A percentile compares a stretch with the other conserved stretches of the same genome.
Evolutionary conservation across 1,140 invertebrate genomes (phyloP).

Genomic region (Propsilocerus akamusi): DNA sequence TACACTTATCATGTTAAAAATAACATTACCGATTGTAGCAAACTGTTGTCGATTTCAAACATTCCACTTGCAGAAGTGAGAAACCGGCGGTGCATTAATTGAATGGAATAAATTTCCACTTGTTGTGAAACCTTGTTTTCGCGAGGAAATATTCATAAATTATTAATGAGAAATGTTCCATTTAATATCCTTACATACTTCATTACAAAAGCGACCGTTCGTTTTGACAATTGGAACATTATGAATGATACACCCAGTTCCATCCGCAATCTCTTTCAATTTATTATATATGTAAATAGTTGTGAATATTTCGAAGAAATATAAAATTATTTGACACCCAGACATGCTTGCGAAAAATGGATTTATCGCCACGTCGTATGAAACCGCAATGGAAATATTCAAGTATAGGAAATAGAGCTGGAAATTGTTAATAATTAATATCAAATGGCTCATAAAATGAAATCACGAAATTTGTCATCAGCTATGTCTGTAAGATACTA

Average conservation of each 20-base stretch:
- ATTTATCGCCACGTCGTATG: not conserved
- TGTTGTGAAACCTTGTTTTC: not conserved
- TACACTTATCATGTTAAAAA: not conserved
- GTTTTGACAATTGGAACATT: not conserved
- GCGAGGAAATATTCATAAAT: not conserved
- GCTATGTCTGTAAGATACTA: not conserved
- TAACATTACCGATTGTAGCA: not conserved
- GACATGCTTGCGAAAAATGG: not conserved
- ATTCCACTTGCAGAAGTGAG: not conserved
- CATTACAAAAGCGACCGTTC: not conserved
- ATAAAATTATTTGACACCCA: not conserved
- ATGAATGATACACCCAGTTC: not conserved
- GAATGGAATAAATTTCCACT: not conserved
- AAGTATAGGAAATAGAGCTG: not conserved
- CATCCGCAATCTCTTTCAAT: not conserved
- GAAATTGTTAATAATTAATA: not conserved
- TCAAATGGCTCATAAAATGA: not conserved
- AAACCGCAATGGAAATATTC: not conserved
- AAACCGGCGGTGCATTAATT: not conserved
- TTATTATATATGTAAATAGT: not conserved
- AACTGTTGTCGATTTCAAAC: not conserved
- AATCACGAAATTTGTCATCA: not conserved
- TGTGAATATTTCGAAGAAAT: not conserved
- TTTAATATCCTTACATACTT: not conserved
- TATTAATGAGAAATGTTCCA: not conserved